Conservation (phyloP, 2,113 vertebrate genomes). For the Neodontobutis hainanensis region DNA sequence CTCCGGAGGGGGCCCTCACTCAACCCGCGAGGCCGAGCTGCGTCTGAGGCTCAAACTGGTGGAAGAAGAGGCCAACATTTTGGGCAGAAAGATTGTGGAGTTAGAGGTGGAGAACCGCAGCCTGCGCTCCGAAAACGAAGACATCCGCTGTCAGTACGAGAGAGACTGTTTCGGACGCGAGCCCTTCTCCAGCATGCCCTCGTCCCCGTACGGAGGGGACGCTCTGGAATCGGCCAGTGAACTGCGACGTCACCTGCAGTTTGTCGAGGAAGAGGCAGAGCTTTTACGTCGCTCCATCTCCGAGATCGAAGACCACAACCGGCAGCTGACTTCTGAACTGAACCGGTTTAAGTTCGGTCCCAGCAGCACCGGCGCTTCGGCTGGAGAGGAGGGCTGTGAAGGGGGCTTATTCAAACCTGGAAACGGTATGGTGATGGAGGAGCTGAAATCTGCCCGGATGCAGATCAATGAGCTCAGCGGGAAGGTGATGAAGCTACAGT, state of each 20-base stretch:
- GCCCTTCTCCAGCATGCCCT: slow-evolving; percentile 88
- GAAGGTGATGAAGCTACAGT: slow-evolving; percentile 95
- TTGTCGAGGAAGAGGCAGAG: slow-evolving; percentile 96
- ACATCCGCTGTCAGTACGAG: slow-evolving; percentile 91
- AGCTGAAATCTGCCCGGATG: slow-evolving; percentile 87
- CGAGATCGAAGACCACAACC: slow-evolving; percentile 96
- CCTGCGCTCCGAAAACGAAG: slow-evolving; percentile 94
- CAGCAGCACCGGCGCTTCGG: slow-evolving; percentile 70
- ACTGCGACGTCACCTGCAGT: slow-evolving; percentile 93
- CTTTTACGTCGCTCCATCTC: slow-evolving; percentile 92
- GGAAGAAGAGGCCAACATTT: slow-evolving; percentile 96
- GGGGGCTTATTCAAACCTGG: slow-evolving; percentile 55
- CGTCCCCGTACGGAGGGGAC: slow-evolving; percentile 89
- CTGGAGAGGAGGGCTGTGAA: slow-evolving; percentile 67
- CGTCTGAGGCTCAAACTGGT: slow-evolving; percentile 94
- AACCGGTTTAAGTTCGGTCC: slow-evolving; percentile 94
- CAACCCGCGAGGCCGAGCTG: slow-evolving; percentile 93
- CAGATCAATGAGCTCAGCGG: slow-evolving; percentile 93
- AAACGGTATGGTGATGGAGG: slow-evolving; percentile 82
- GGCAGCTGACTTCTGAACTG: slow-evolving; percentile 90
- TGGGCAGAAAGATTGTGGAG: slow-evolving; percentile 97
- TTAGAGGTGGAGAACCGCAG: slow-evolving; percentile 97
- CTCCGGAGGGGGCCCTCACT: slow-evolving; percentile 89
- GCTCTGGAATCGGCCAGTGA: slow-evolving; percentile 87
- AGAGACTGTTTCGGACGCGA: slow-evolving; percentile 88